A percentile compares a stretch with the other conserved stretches of the same genome.
These are phyloP conservation scores for Tuberolachnus salignus DNA, from an alignment of 2,888 invertebrate genomes.

Conservation along the genomic window DNA sequence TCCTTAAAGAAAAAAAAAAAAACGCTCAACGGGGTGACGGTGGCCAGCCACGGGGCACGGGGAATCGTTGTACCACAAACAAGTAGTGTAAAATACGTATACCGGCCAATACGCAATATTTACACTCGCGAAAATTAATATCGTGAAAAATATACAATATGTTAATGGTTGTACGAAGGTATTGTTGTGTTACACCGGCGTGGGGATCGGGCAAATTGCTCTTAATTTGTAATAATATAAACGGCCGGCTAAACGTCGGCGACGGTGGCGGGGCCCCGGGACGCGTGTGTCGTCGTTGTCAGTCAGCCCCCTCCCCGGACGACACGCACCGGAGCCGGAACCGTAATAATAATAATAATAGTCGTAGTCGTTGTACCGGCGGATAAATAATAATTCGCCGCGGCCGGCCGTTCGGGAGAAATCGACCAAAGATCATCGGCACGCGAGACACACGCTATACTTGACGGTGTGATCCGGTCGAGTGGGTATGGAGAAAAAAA, in stretches of 20 bases:
- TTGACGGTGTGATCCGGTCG: slow-evolving; percentile 6
- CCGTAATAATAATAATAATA: slow-evolving; percentile 13
- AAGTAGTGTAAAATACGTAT: too few species aligned
- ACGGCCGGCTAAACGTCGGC: slow-evolving; percentile 9
- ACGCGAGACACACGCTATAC: neutral
- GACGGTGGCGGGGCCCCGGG: neutral
- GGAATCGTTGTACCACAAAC: too few species aligned
- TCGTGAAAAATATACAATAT: too few species aligned
- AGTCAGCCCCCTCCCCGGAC: too few species aligned
- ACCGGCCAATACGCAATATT: too few species aligned
- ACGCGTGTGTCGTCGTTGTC: neutral
- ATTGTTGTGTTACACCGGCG: too few species aligned
- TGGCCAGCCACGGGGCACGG: too few species aligned
- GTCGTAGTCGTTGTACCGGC: neutral
- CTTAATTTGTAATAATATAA: slow-evolving; percentile 34
- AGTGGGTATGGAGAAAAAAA: neutral
- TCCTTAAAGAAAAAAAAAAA: too few species aligned
- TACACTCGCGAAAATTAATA: too few species aligned
- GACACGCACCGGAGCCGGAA: slow-evolving; percentile 1
- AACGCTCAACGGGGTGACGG: too few species aligned
- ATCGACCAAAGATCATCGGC: slow-evolving; percentile 29
- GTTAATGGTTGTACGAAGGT: too few species aligned
- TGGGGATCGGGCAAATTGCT: slow-evolving; percentile 27
- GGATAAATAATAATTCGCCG: slow-evolving; percentile 5
- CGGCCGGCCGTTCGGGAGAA: neutral